Evolutionary conservation across 2,797 vertebrate genomes (phyloP).

Genomic region (Pelochelys cantorii): DNA sequence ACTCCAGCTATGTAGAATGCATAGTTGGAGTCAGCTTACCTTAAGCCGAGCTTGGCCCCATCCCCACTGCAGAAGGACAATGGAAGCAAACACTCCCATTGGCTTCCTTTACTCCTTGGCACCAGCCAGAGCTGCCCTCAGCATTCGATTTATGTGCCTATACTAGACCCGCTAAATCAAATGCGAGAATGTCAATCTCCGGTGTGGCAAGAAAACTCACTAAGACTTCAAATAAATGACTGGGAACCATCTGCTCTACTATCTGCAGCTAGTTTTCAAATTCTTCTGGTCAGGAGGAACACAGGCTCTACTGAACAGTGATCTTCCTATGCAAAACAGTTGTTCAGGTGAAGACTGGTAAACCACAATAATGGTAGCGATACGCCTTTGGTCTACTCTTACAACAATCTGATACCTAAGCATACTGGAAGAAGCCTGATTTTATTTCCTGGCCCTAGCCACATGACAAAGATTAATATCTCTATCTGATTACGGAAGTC

Average conservation of each 20-base stretch:
- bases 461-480: conserved; percentile 57
- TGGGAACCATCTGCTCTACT: not conserved
- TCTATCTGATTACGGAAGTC: conserved; percentile 26
- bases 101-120: too few species aligned
- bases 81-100: too few species aligned
- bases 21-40: too few species aligned
- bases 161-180: too few species aligned
- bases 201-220: not conserved
- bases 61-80: too few species aligned
- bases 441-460: conserved; percentile 58
- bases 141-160: too few species aligned
- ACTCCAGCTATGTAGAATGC: too few species aligned
- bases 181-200: too few species aligned
- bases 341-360: conserved; percentile 16
- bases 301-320: not conserved
- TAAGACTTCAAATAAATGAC: not conserved
- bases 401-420: conserved; percentile 47
- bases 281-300: not conserved
- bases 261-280: not conserved
- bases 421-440: conserved; percentile 42
- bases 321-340: conserved; percentile 54
- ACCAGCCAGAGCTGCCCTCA: too few species aligned
- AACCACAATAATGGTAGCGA: not conserved
- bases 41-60: too few species aligned
- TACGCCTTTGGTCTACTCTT: not conserved